Evolutionary conservation across 2,888 invertebrate species (phyloP).

Genomic region (Galeruca laticollis): DNA sequence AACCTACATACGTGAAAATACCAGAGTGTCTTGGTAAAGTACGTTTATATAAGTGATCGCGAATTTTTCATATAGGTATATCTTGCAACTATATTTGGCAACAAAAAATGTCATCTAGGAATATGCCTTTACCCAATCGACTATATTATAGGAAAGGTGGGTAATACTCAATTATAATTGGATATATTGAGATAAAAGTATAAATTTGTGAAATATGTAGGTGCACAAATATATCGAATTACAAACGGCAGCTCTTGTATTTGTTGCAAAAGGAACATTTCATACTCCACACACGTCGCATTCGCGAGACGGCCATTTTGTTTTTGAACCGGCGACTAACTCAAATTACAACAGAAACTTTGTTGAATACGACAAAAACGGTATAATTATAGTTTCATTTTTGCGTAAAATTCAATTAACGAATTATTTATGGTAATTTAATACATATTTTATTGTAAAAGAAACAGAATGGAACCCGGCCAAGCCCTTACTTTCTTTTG

Average conservation of each 20-base stretch:
- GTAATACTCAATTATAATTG: neutral
- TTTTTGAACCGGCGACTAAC: constrained; percentile 56
- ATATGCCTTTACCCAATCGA: neutral
- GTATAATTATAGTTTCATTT: neutral
- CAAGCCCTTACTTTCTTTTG: constrained; percentile 54
- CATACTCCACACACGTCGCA: constrained; percentile 60
- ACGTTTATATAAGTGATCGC: neutral
- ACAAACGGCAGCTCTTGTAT: neutral
- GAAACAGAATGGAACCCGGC: constrained; percentile 34
- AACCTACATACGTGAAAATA: constrained; percentile 37
- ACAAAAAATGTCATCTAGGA: neutral
- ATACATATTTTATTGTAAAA: neutral
- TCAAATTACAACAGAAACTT: constrained; percentile 38
- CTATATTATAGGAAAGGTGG: neutral
- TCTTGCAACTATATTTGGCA: neutral
- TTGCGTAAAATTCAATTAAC: neutral
- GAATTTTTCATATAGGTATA: neutral
- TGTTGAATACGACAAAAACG: constrained; percentile 37
- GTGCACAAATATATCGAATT: neutral
- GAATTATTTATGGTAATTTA: neutral
- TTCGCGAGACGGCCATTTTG: constrained; percentile 62
- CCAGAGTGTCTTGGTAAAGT: neutral
- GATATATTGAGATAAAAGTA: neutral
- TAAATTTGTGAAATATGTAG: neutral
- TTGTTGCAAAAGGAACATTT: constrained; percentile 2